Conservation (phyloP, 2,888 invertebrate species). For the Melikaiella ostensackeni region DNA sequence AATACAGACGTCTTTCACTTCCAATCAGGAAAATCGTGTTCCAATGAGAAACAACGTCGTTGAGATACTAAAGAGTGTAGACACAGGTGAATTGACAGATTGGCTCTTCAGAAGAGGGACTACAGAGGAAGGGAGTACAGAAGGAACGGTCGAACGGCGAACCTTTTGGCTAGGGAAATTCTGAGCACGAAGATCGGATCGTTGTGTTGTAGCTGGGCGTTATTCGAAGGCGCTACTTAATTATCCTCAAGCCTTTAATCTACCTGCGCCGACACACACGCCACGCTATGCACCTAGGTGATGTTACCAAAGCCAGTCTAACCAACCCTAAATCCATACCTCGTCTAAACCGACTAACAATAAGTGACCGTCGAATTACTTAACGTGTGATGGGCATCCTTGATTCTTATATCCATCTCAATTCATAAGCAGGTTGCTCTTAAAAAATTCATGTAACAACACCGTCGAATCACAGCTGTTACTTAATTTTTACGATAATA, state of each 20-base stretch:
- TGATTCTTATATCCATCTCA: slow-evolving; percentile 4
- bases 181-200: slow-evolving; percentile 62
- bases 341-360: slow-evolving; percentile 31
- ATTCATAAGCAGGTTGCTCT: not conserved
- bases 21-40: slow-evolving; percentile 20
- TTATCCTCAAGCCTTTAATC: slow-evolving; percentile 76
- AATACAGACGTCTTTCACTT: slow-evolving; percentile 8
- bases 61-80: not conserved
- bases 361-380: slow-evolving; percentile 33
- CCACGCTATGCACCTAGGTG: slow-evolving; percentile 57
- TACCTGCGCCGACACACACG: slow-evolving; percentile 73
- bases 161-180: slow-evolving; percentile 62
- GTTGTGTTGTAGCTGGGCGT: slow-evolving; percentile 65
- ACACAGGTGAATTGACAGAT: slow-evolving; percentile 34
- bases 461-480: not conserved
- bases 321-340: slow-evolving; percentile 30
- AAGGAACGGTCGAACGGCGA: slow-evolving; percentile 51
- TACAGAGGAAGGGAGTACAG: slow-evolving; percentile 42
- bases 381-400: slow-evolving; percentile 16
- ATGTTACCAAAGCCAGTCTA: slow-evolving; percentile 20
- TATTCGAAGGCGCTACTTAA: slow-evolving; percentile 76
- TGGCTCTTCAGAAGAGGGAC: not conserved
- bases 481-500: not conserved
- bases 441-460: not conserved
- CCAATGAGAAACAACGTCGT: slow-evolving; percentile 9